phyloP scores from a whole-genome alignment of 2,888 invertebrate species.

The Ennomos erosarius region DNA sequence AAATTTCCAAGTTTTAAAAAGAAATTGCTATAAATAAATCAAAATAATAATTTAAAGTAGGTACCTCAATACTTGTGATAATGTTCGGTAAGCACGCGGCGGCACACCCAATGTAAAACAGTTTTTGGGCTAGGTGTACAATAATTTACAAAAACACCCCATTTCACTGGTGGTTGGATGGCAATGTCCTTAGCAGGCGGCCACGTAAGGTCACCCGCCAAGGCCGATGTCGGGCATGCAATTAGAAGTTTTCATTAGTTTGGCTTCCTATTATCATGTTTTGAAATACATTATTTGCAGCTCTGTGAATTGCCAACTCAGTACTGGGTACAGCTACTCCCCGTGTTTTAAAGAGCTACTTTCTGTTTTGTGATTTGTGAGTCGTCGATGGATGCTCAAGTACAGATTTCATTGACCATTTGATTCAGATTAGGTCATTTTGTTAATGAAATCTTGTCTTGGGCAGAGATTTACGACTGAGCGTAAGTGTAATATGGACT shows the following conservation, averaged over 20 bases:
- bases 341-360: slow-evolving; percentile 14
- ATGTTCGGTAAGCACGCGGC: slow-evolving; percentile 35
- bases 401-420: too few relatives aligned
- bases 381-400: too few relatives aligned
- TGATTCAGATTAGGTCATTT: too few relatives aligned
- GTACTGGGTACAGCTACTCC: slow-evolving; percentile 28
- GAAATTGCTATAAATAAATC: not conserved
- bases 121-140: slow-evolving; percentile 28
- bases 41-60: slow-evolving; percentile 9
- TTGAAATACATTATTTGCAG: slow-evolving; percentile 3
- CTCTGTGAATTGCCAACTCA: slow-evolving; percentile 5
- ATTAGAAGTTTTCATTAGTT: slow-evolving; percentile 65
- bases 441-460: too few relatives aligned
- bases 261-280: slow-evolving; percentile 55
- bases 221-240: slow-evolving; percentile 62
- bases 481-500: too few relatives aligned
- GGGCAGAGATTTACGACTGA: too few relatives aligned
- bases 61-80: slow-evolving; percentile 5
- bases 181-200: slow-evolving; percentile 59
- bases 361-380: too few relatives aligned
- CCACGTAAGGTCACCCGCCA: slow-evolving; percentile 61
- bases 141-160: slow-evolving; percentile 37
- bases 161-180: slow-evolving; percentile 46
- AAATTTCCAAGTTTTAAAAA: too few relatives aligned
- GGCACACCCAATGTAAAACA: slow-evolving; percentile 18